A percentile compares a stretch with the other conserved stretches of the same genome.
Conservation (phyloP, 2,888 invertebrate species). For the Pocota personata region DNA sequence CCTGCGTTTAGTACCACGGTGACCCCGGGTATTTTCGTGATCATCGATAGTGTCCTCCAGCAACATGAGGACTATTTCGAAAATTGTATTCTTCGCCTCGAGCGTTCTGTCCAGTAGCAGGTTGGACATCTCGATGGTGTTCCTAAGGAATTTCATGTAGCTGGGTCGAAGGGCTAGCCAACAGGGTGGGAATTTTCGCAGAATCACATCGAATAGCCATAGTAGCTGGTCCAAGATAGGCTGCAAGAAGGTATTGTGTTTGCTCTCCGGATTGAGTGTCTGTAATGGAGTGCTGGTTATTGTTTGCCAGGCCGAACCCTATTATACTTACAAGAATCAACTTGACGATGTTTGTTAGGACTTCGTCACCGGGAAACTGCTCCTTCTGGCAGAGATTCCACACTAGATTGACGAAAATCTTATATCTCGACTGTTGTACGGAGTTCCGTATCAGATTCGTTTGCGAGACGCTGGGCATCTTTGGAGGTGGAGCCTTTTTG, state of each 20-base stretch:
- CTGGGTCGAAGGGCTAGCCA: slow-evolving; percentile 79
- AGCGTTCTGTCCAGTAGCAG: slow-evolving; percentile 68
- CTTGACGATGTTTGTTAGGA: slow-evolving; percentile 79
- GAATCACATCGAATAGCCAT: slow-evolving; percentile 77
- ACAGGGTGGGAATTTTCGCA: slow-evolving; percentile 81
- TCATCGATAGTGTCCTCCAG: slow-evolving; percentile 76
- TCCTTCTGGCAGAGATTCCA: slow-evolving; percentile 78
- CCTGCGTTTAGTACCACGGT: background rate
- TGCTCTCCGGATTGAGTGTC: slow-evolving; percentile 75
- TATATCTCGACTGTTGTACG: slow-evolving; percentile 78
- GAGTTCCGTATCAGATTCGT: slow-evolving; percentile 76
- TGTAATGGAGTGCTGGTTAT: slow-evolving; percentile 42
- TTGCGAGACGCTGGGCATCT: slow-evolving; percentile 75
- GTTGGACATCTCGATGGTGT: slow-evolving; percentile 74
- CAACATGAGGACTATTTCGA: slow-evolving; percentile 75
- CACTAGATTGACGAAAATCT: slow-evolving; percentile 78
- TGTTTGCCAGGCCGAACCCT: background rate
- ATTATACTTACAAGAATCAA: slow-evolving; percentile 78
- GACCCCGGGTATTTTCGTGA: slow-evolving; percentile 24
- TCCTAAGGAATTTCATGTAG: slow-evolving; percentile 77
- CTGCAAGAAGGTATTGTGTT: slow-evolving; percentile 65
- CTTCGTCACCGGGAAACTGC: slow-evolving; percentile 79
- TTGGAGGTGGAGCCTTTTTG: slow-evolving; percentile 76
- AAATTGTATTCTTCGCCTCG: slow-evolving; percentile 74
- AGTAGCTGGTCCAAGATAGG: slow-evolving; percentile 76